phyloP scores from a whole-genome alignment of 2,113 vertebrate genomes.

The Haemorhous mexicanus region DNA sequence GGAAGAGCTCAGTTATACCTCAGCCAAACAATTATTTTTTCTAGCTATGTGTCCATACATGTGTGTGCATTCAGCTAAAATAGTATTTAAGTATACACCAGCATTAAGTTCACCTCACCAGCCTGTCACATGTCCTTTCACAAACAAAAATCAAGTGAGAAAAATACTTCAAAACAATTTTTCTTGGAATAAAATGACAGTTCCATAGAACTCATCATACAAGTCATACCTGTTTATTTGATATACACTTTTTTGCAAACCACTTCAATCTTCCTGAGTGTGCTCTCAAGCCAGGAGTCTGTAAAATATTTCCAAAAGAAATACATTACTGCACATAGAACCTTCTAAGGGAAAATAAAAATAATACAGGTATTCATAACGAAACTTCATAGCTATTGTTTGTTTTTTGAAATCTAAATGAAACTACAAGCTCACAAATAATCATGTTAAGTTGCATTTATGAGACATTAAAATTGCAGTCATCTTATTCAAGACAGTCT shows the following conservation, averaged over 20 bases:
- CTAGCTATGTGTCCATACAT: not conserved
- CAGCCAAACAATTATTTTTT: not conserved
- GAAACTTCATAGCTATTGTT: not conserved
- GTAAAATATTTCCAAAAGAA: constrained; percentile 38
- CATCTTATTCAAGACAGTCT: not conserved
- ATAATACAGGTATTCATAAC: not conserved
- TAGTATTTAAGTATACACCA: not conserved
- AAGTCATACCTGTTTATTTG: constrained; percentile 74
- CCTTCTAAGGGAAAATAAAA: not conserved
- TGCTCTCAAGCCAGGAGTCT: constrained; percentile 93
- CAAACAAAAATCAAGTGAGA: not conserved
- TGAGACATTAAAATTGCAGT: not conserved
- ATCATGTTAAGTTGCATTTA: not conserved
- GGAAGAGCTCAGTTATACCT: not conserved
- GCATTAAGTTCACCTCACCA: constrained; percentile 29
- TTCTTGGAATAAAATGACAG: not conserved
- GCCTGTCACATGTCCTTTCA: not conserved
- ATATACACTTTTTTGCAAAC: constrained; percentile 86
- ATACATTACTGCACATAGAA: not conserved
- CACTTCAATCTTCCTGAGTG: constrained; percentile 81
- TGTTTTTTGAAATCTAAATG: not conserved
- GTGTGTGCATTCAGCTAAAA: not conserved
- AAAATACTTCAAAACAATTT: constrained; percentile 22
- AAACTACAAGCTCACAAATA: not conserved
- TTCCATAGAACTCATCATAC: not conserved